Evolutionary conservation across 1,140 invertebrate genomes (phyloP), one percentile per base, ranked within the genome.

Genomic region (Pogonus chalceus): DNA sequence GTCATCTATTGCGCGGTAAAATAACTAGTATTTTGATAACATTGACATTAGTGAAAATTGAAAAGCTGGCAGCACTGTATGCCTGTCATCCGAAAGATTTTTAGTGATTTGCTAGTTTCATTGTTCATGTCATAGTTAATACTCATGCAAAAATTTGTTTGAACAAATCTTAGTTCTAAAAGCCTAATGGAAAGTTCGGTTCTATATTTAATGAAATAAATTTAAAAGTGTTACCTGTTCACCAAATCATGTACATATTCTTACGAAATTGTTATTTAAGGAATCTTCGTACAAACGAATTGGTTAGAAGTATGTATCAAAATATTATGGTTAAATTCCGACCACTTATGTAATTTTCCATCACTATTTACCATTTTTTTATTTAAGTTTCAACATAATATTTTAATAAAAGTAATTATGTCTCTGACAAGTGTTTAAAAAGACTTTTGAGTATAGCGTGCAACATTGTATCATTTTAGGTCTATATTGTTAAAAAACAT

Each of bases 121-220:
- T 43, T 43, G 9, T 18, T 43, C 37, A 43, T 43, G 18, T 16
- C 37, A 43, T 43, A 43, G 37, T 16, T 16, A 43, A 43, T 16
- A 43, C 37, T 43, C 37, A 43, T 43, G 37, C 37, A 10, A 10
- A 43, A 43, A 43, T 43, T 43, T n/a, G n/a, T n/a, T n/a, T 43
- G 37, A 43, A 43, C 37, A 18, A 43, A 43, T 10, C 37, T 7
- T 18, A 43, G 7, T 18, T 12, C 18, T 4, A 16, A 43, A 43
- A 43, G 18, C 4, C 37, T 43, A 43, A 43, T 43, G 37, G 37
- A 7, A 9, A 16, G 9, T 43, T 43, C 7, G 37, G 18, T 4
- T 10, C 7, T 10, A 10, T 12, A 43, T 43, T 43, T 43, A 10
- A 16, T 43, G 7, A 16, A 16, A 10, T 43, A 43, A 43, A 43